phyloP scores from a whole-genome alignment of 2,113 vertebrate genomes.

The Morone saxatilis region DNA sequence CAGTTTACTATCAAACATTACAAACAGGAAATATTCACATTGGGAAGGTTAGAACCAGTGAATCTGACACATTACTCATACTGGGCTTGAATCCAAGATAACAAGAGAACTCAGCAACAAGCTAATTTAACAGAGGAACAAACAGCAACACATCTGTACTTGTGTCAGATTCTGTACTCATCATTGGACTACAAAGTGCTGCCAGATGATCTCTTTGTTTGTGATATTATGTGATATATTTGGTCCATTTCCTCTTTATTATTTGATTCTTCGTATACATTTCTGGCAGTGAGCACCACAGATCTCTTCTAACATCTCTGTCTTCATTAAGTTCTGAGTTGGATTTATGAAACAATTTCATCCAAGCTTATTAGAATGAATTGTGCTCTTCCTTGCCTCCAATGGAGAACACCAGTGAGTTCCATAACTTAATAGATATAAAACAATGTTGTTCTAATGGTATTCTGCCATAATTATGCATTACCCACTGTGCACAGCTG shows the following conservation, averaged over 20 bases:
- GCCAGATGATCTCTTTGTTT: background rate
- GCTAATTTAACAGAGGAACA: slow-evolving; percentile 5
- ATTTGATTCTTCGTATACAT: background rate
- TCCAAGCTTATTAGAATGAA: slow-evolving; percentile 1
- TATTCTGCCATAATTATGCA: background rate
- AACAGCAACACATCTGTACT: slow-evolving; percentile 11
- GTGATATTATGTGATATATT: too few species aligned
- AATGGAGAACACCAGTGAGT: background rate
- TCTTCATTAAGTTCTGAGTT: slow-evolving; percentile 16
- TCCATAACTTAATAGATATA: background rate
- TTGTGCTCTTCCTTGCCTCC: background rate
- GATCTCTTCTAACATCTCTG: slow-evolving; percentile 8
- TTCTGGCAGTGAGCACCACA: slow-evolving; percentile 13
- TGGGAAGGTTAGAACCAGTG: background rate
- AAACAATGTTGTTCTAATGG: background rate
- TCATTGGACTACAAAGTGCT: background rate
- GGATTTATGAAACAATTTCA: background rate
- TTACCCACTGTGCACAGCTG: slow-evolving; percentile 7
- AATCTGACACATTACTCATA: background rate
- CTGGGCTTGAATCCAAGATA: slow-evolving; percentile 31
- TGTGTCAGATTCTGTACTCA: background rate
- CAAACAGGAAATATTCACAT: background rate
- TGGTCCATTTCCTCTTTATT: background rate
- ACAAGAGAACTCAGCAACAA: background rate
- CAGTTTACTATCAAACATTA: background rate